phyloP scores from a whole-genome alignment of 2,113 vertebrate species.

The Numenius arquata region DNA sequence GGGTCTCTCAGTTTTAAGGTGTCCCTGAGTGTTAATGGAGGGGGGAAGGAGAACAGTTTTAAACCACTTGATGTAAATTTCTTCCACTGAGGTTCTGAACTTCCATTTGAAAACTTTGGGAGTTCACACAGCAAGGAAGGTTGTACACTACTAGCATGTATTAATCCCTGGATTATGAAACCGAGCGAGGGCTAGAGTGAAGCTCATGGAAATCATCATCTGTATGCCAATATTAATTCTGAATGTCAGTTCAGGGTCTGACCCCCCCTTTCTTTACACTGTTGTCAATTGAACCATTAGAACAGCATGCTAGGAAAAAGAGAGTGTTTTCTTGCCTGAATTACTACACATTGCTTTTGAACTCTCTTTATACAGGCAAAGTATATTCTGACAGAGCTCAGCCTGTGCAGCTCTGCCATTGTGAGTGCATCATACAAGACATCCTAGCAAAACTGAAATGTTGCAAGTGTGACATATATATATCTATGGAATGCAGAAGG shows the following conservation, averaged over 20 bases:
- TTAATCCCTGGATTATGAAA: background rate
- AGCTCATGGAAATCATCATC: background rate
- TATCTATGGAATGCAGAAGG: background rate
- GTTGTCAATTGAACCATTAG: background rate
- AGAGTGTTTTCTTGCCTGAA: background rate
- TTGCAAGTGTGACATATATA: background rate
- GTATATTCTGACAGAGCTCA: background rate
- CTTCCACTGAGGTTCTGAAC: background rate
- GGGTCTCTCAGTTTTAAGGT: background rate
- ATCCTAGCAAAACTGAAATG: background rate
- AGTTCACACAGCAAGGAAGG: background rate
- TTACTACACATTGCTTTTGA: background rate
- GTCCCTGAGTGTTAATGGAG: background rate
- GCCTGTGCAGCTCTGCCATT: background rate
- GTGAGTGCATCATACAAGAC: background rate
- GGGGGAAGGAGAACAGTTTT: background rate
- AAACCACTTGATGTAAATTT: background rate
- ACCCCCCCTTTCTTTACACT: background rate
- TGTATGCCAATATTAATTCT: accelerated
- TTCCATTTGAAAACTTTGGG: background rate
- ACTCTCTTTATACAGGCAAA: background rate
- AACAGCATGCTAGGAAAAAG: background rate
- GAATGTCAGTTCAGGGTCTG: background rate
- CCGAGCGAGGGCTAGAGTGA: background rate
- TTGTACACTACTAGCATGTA: accelerated